Percentiles rank a stretch among this genome's conserved stretches.
Conservation (phyloP, 2,797 vertebrate genomes). For the Sciurus carolinensis region DNA sequence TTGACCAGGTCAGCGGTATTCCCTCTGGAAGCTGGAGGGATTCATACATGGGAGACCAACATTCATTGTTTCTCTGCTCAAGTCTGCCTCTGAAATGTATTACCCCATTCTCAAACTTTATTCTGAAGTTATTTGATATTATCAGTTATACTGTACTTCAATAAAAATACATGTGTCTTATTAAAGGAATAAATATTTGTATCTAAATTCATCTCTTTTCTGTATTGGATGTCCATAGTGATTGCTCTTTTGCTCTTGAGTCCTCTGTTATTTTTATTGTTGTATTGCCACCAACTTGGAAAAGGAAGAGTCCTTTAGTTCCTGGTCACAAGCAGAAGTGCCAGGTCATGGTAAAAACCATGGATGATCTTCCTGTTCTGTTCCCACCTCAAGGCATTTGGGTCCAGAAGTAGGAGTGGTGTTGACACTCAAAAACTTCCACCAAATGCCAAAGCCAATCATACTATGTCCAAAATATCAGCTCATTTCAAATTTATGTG, state of each 20-base stretch:
- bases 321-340: not conserved
- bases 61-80: not conserved
- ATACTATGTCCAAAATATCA: conserved; percentile 15
- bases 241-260: not conserved
- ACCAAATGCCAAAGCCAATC: conserved; percentile 42
- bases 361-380: not conserved
- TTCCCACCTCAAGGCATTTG: not conserved
- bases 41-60: not conserved
- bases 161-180: not conserved
- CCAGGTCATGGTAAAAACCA: not conserved
- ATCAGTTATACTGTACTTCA: not conserved
- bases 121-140: not conserved
- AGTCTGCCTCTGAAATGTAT: not conserved
- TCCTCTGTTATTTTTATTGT: not conserved
- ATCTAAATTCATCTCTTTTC: not conserved
- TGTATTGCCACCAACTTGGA: not conserved
- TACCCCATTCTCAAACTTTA: not conserved
- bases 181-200: not conserved
- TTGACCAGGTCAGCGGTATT: not conserved
- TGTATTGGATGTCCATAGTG: not conserved
- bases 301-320: not conserved
- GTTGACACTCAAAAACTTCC: not conserved
- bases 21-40: not conserved
- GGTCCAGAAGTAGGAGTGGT: not conserved
- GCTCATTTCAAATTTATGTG: conserved; percentile 37